Base-by-base conservation (phyloP, 2,888 invertebrate genomes). In the Xestia xanthographa region DNA sequence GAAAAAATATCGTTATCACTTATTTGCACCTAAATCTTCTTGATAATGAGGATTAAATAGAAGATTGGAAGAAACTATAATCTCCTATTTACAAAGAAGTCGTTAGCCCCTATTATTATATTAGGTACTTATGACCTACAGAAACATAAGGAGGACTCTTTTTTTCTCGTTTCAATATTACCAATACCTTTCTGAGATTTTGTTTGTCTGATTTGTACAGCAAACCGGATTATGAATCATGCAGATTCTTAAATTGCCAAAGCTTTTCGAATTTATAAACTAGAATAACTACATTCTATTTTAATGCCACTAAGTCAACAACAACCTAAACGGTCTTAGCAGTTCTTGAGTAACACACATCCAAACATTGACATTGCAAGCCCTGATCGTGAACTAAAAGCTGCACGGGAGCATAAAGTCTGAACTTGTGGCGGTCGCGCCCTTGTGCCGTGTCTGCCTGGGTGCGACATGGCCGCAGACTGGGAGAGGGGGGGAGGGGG, bases 341-440 rank as follows among this genome's bases (percentile, higher is more conserved):
- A 34, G 20, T 43, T 22, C 22, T 12, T 45, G 34, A 26, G 22
- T 38, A 34, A 66, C 14, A 43, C 34, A 29, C 4, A 75, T 22
- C 8, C 29, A 66, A 58, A 79, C 26, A 41, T 66, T 20, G 11
- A 29, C 56, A 70, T 78, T 72, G 50, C 56, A 80, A 67, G 41
- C 62, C 22, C 48, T 41, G 41, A 66, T 65, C 67, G 53, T 66
- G 68, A 79, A 80, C 22, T 43, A 20, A 68, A 74, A 69, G 53
- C 53, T 73, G 12, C 48, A 53, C 20, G 53, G 48, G n/a, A 58
- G 66, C 62, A 50, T 78, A 79, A 72, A 66, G 56, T 67, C 69
- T 84, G 80, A 86, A 87, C 85, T 86, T 81, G 80, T 70, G 75
- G 74, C 72, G 77, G 82, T 75, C 79, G 75, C 74, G 76, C 77